phyloP scores from a whole-genome alignment of 2,113 vertebrate genomes.

The Chloropsis cyanopogon region DNA sequence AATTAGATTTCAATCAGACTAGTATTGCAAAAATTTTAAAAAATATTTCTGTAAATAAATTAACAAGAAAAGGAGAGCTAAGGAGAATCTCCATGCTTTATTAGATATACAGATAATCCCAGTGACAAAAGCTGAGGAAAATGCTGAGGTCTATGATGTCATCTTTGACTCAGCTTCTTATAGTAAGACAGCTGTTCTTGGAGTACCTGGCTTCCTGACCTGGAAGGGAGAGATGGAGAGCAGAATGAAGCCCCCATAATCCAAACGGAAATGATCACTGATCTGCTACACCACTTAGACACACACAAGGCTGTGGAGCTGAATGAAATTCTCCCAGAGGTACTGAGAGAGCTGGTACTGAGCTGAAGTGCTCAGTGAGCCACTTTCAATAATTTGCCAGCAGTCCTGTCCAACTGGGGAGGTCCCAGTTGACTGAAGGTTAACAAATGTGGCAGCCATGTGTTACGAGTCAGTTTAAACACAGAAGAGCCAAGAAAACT shows the following conservation, averaged over 20 bases:
- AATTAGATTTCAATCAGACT: background rate
- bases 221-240: background rate
- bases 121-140: background rate
- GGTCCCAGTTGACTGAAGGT: background rate
- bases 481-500: background rate
- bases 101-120: background rate
- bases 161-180: background rate
- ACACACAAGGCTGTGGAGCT: background rate
- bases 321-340: background rate
- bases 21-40: background rate
- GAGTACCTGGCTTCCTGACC: background rate
- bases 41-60: background rate
- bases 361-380: background rate
- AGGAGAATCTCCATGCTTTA: background rate
- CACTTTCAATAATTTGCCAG: background rate
- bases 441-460: background rate
- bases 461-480: fast-evolving
- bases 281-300: background rate
- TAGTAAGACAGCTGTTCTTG: background rate
- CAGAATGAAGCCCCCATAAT: background rate
- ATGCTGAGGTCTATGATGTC: background rate
- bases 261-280: background rate
- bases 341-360: background rate
- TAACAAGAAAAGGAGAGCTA: background rate
- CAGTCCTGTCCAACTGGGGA: background rate